Evolutionary conservation across 2,888 invertebrate genomes (phyloP), one percentile per base, ranked within the genome.

Genomic region (Pyrrhosoma nymphula): DNA sequence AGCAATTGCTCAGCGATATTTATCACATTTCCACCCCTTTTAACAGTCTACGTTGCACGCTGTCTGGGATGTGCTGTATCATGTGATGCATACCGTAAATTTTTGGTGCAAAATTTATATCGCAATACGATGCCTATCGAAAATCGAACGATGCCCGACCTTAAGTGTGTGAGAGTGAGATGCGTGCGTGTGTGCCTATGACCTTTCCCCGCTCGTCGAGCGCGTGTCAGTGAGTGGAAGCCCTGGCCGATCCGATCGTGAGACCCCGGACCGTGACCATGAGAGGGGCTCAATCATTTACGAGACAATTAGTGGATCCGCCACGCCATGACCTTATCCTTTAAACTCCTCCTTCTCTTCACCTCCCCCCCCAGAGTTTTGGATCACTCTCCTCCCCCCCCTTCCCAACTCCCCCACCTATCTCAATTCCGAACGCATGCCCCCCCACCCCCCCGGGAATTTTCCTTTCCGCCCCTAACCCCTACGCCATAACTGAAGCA

Each of bases 231-330:
- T 14, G 18, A 82, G 1, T 82, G 69, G 23, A 26, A 82, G 82
- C 82, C 82, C 30, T 6, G 12, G 35, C 82, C 35, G 16, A 0
- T 26, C 35, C 82, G 82, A 35, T 14, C 18, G 82, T 30, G 82
- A 14, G 26, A 35, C 35, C n/a, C n/a, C 82, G 30, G 89, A 56
- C 89, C n/a, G 10, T 10, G 55, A 56, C 8, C 1, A 47, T 20
- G 55, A 16, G 56, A 47, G 55, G 55, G 55, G 55, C 39, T 89
- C 89, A 26, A 89, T 89, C 89, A 89, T 89, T 89, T n/a, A 89
- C 55, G 89, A 89, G 56, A 55, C 89, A 56, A 89, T 89, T 89
- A 89, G 12, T n/a, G n/a, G 89, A 89, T 18, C 39, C 89, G 23
- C 89, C 56, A 55, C 55, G 55, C 12, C 3, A 20, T n/a, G n/a